Percentiles rank a stretch among this genome's conserved stretches.
phyloP scores from a whole-genome alignment of 2,888 invertebrate genomes.

The Sipha maydis region DNA sequence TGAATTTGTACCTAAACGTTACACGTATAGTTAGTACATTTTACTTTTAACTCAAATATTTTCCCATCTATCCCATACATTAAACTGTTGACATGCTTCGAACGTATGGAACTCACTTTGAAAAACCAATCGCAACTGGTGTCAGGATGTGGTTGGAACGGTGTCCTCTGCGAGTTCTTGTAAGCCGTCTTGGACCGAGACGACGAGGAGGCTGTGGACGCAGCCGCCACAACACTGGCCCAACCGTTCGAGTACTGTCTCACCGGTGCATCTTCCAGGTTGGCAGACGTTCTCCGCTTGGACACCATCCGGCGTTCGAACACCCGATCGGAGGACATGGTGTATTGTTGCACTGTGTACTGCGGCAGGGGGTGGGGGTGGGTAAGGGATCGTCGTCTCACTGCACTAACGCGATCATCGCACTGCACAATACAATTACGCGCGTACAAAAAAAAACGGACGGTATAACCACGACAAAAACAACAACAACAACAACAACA shows the following conservation, averaged over 20 bases:
- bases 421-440: background rate
- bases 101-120: constrained; percentile 29
- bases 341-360: too few species aligned
- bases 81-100: too few species aligned
- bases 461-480: background rate
- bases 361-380: too few species aligned
- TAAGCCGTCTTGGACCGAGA: background rate
- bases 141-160: constrained; percentile 58
- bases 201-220: background rate
- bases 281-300: constrained; percentile 53
- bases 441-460: background rate
- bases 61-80: too few species aligned
- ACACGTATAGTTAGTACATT: too few species aligned
- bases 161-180: constrained; percentile 18
- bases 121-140: constrained; percentile 54
- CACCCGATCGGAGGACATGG: constrained; percentile 37
- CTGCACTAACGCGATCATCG: background rate
- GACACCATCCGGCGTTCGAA: constrained; percentile 53
- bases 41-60: too few species aligned
- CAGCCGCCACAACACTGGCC: constrained; percentile 41
- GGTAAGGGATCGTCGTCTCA: background rate
- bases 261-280: constrained; percentile 31
- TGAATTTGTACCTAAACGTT: too few species aligned
- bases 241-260: constrained; percentile 40
- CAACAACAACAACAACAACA: background rate